Evolutionary conservation across 2,888 invertebrate species (phyloP).

Genomic region (Xanthia togata): DNA sequence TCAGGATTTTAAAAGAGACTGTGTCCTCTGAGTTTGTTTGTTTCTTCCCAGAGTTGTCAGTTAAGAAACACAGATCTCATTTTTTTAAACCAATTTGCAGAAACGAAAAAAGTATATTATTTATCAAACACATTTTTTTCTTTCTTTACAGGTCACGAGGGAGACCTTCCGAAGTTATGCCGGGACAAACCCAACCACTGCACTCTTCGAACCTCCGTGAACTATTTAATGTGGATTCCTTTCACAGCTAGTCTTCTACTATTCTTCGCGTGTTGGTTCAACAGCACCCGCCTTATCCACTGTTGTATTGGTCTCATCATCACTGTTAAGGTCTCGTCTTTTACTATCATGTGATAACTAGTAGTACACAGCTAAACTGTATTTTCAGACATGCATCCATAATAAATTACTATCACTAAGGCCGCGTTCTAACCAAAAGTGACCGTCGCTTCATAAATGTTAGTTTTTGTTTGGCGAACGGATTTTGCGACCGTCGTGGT

Average conservation of each 20-base stretch:
- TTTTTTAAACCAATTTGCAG: no score
- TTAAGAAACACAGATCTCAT: no score
- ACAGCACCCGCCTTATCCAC: slow-evolving; percentile 18
- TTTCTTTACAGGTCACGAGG: neutral
- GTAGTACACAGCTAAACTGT: neutral
- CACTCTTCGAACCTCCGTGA: neutral
- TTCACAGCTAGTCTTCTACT: slow-evolving; percentile 25
- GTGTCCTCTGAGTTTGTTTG: no score
- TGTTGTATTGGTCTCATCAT: slow-evolving; percentile 33
- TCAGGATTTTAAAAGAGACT: no score
- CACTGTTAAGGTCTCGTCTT: slow-evolving; percentile 12
- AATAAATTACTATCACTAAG: neutral
- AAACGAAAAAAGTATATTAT: neutral
- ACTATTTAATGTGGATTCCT: slow-evolving; percentile 26
- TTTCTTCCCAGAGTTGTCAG: no score
- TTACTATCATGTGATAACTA: slow-evolving; percentile 1
- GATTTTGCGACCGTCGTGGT: no score
- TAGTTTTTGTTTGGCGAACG: no score
- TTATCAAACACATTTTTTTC: neutral
- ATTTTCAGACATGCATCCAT: neutral
- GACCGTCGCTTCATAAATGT: no score
- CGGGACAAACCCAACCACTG: neutral
- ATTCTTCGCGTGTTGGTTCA: slow-evolving; percentile 29
- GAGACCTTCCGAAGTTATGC: neutral
- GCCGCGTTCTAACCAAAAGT: no score